These are phyloP conservation scores for Malaclemys terrapin DNA, from an alignment of 2,113 vertebrate genomes.

Conservation along the genomic window DNA sequence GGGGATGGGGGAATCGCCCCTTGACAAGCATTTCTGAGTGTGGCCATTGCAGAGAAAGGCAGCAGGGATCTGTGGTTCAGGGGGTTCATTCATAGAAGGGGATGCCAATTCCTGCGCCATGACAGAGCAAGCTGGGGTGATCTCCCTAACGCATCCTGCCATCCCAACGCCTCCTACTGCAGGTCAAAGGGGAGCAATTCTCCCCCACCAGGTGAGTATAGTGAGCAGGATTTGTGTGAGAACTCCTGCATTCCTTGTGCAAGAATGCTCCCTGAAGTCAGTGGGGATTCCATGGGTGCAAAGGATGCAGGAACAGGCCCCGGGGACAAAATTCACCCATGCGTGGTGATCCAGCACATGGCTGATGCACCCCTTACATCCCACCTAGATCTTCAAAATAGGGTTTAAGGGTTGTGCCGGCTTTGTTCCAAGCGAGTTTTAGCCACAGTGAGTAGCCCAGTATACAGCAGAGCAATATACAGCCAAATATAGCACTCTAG, in stretches of 20 bases:
- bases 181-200: background rate
- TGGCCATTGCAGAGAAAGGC: background rate
- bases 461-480: background rate
- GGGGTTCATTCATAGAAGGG: background rate
- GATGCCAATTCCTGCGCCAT: background rate
- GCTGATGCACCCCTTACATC: background rate
- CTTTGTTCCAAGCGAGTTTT: background rate
- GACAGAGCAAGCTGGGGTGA: background rate
- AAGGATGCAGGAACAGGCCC: background rate
- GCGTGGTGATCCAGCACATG: background rate
- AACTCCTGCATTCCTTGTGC: fast-evolving
- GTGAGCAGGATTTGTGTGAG: background rate
- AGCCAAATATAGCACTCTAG: background rate
- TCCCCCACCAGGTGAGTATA: background rate
- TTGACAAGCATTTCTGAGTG: background rate
- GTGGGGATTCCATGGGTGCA: fast-evolving
- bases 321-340: background rate
- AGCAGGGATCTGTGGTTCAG: background rate
- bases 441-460: background rate
- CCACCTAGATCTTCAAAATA: background rate
- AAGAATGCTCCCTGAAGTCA: background rate
- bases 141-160: background rate
- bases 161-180: background rate
- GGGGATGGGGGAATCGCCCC: background rate
- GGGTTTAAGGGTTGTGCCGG: background rate